Evolutionary conservation across 2,888 invertebrate species (phyloP), one percentile per base, ranked within the genome.

Genomic region (Malacosoma neustria): DNA sequence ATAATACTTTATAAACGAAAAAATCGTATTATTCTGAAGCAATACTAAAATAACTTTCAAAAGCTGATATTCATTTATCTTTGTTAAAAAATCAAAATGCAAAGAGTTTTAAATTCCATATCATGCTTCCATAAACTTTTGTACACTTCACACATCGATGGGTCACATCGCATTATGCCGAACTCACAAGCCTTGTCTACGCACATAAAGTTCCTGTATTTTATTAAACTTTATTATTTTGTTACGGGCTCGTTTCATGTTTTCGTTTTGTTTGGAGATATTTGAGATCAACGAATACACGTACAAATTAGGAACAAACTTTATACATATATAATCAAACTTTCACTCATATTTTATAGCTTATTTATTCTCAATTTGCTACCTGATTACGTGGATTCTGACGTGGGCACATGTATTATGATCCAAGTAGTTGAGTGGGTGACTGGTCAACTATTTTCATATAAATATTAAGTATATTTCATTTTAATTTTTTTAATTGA

Each of bases 271-370:
- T 22, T 22, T 22, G 22, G 22, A 22, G 22, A 22, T 3, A 22
- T 22, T 22, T 9, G 22, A 22, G 22, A 22, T 22, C 22, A 22
- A 22, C 22, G 22, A 22, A 22, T 5, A 22, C 22, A 22, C 22
- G 22, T 22, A 22, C 22, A 9, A 22, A 22, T 22, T 22, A 9
- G 6, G 2, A 22, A 22, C 22, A 22, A 22, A 22, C 22, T 22
- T 22, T 22, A 22, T 22, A 22, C 22, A 22, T 22, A 22, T 22
- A 22, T 22, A 22, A 22, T 22, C 22, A 7, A 22, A 22, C 22
- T 35, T 30, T 14, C 14, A 30, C 14, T 35, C 35, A 35, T 35
- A 30, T 35, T 35, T 35, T 35, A 35, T 35, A 30, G 35, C 14
- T 30, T 35, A 30, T 35, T 30, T 35, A n/a, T 14, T 35, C 14